Conservation (phyloP, 2,797 vertebrate species). For the Dendrocincla tyrannina region DNA sequence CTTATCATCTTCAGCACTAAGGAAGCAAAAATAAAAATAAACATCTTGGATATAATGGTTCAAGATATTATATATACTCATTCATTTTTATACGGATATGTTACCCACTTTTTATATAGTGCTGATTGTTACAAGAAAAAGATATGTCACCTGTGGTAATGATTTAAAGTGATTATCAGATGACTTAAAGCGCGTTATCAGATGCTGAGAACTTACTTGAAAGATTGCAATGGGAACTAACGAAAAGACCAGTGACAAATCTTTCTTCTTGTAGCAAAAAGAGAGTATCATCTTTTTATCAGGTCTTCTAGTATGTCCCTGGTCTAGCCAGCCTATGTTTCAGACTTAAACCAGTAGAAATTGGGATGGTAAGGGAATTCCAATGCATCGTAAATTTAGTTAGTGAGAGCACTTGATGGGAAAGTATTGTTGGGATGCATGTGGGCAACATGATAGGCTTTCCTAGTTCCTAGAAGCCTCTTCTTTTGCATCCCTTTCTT, state of each 20-base stretch:
- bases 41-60: not conserved
- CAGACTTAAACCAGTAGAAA: not conserved
- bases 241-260: not conserved
- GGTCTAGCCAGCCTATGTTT: not conserved
- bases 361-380: not conserved
- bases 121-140: not conserved
- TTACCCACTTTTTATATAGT: not conserved
- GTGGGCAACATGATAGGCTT: not conserved
- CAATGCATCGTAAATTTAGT: not conserved
- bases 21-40: not conserved
- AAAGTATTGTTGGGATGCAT: not conserved
- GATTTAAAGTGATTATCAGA: not conserved
- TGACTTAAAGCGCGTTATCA: no score
- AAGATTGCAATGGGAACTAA: not conserved
- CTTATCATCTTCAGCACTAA: not conserved
- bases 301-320: not conserved
- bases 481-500: not conserved
- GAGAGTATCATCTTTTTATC: not conserved
- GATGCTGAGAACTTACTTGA: not conserved
- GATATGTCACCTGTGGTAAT: not conserved
- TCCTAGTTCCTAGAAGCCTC: not conserved
- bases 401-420: not conserved
- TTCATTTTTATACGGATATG: not conserved
- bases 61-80: not conserved
- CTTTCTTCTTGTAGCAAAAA: not conserved